phyloP scores from a whole-genome alignment of 2,888 invertebrate species.

The Mythimna vitellina region DNA sequence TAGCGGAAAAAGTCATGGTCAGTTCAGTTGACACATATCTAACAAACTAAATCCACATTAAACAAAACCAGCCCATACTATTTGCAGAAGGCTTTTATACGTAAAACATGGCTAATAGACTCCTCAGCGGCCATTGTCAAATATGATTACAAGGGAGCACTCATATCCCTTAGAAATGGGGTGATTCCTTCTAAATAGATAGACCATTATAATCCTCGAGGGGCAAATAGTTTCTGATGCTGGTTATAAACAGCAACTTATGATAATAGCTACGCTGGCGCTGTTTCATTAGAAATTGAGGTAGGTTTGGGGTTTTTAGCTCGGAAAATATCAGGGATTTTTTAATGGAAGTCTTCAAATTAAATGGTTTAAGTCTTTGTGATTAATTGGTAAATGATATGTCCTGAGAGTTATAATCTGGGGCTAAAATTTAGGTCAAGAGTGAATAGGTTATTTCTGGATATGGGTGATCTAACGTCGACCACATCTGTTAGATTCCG shows the following conservation, averaged over 20 bases:
- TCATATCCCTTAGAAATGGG: conserved; percentile 46
- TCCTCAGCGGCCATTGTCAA: conserved; percentile 36
- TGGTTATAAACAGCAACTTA: conserved; percentile 47
- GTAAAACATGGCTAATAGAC: conserved; percentile 29
- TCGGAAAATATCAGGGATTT: conserved; percentile 14
- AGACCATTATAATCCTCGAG: conserved; percentile 56
- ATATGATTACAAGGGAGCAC: conserved; percentile 40
- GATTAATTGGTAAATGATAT: not conserved
- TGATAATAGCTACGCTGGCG: conserved; percentile 55
- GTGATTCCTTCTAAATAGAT: conserved; percentile 57
- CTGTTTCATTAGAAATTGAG: conserved; percentile 53
- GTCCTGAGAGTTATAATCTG: too few relatives aligned
- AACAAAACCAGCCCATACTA: conserved; percentile 18
- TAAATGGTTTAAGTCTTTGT: not conserved
- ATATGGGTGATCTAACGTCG: too few relatives aligned
- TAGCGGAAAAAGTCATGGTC: not conserved
- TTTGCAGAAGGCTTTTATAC: conserved; percentile 1
- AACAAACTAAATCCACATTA: not conserved
- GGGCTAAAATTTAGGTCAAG: too few relatives aligned
- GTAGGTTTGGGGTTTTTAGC: conserved; percentile 12
- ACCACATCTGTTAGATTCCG: too few relatives aligned
- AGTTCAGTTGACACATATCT: not conserved
- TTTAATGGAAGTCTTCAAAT: not conserved
- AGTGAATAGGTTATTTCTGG: too few relatives aligned
- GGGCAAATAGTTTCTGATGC: conserved; percentile 46